Evolutionary conservation across 2,797 vertebrate genomes (phyloP).

Genomic region (Tympanoctomys barrerae): DNA sequence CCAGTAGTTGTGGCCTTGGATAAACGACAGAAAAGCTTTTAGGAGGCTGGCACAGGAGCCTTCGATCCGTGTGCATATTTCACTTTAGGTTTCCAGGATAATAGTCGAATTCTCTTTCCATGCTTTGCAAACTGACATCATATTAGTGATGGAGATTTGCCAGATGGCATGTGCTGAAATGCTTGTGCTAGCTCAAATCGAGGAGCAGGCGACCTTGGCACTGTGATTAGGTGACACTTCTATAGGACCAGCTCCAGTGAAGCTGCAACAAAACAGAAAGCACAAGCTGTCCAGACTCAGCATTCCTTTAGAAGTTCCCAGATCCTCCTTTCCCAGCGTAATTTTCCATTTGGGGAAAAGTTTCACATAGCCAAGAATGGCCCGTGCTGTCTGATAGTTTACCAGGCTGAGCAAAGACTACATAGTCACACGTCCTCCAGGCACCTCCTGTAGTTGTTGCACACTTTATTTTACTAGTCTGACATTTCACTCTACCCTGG

Average conservation of each 20-base stretch:
- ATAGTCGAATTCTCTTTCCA: not conserved
- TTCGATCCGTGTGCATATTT: constrained; percentile 9
- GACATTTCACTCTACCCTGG: not conserved
- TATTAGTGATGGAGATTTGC: not conserved
- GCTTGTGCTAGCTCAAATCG: not conserved
- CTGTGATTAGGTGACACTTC: not conserved
- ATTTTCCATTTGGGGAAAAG: not conserved
- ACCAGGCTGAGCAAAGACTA: not conserved
- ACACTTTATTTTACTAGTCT: constrained; percentile 27
- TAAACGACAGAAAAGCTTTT: constrained; percentile 50
- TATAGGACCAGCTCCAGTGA: not conserved
- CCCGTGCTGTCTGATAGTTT: not conserved
- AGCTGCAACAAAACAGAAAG: not conserved
- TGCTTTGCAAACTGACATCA: constrained; percentile 24
- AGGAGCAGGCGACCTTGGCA: not conserved
- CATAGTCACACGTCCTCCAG: not conserved
- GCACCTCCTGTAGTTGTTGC: constrained; percentile 41
- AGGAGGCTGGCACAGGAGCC: not conserved
- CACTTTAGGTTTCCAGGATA: not conserved
- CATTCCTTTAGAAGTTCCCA: constrained; percentile 15
- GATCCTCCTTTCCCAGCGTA: not conserved
- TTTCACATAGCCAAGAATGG: not conserved
- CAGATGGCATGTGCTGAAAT: not conserved
- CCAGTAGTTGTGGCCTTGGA: not conserved
- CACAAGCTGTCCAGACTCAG: not conserved